Evolutionary conservation across 2,797 vertebrate species (phyloP).

Genomic region (Capromys pilorides): DNA sequence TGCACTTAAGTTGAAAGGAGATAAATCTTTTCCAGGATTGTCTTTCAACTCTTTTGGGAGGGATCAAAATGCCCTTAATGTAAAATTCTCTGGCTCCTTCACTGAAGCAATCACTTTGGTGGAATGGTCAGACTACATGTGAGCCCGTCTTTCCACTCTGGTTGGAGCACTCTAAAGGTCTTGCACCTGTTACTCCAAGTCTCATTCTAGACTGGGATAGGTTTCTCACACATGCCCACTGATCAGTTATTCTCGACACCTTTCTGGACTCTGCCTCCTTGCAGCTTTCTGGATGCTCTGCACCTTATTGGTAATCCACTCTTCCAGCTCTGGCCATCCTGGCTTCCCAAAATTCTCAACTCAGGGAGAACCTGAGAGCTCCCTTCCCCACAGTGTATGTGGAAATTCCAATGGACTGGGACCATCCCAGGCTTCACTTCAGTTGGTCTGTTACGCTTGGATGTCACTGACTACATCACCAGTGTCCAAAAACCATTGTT

Average conservation of each 20-base stretch:
- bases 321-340: background rate
- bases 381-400: background rate
- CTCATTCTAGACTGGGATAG: too few species aligned
- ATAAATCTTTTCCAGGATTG: background rate
- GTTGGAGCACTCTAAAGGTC: background rate
- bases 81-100: background rate
- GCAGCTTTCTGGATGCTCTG: background rate
- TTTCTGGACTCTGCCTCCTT: background rate
- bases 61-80: background rate
- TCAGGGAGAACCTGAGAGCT: background rate
- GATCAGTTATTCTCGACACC: background rate
- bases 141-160: background rate
- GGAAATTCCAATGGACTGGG: too few species aligned
- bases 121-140: accelerated
- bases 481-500: background rate
- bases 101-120: accelerated
- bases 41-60: background rate
- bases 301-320: background rate
- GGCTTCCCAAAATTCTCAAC: background rate
- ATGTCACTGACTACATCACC: background rate
- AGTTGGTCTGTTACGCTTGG: background rate
- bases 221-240: too few species aligned
- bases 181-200: too few species aligned
- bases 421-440: background rate
- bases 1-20: background rate